Base-by-base conservation (phyloP, 1,140 invertebrate genomes). In the Physella acuta region DNA sequence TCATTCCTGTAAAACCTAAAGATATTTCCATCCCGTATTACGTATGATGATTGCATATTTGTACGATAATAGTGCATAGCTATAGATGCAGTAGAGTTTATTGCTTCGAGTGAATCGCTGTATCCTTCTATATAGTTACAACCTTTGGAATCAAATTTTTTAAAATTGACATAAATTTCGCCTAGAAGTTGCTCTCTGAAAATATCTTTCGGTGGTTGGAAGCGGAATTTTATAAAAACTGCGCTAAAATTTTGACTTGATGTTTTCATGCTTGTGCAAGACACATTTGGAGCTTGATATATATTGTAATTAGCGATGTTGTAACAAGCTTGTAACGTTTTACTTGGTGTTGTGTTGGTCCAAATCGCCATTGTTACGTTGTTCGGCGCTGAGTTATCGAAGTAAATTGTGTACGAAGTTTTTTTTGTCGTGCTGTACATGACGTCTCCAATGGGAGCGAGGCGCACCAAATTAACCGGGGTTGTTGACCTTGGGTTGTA, bases 111-210 rank as follows among this genome's bases (percentile, higher is more conserved):
- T 1, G 34, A 39, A 17, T 26, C 34, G 1, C 4, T 53, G n/a
- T 58, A 56, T 3, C 39, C 26, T 5, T 24, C 37, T 1, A 56
- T 53, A 26, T 28, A 20, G 30, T 20, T 26, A 36, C 53, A 67
- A 20, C 16, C 17, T 24, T 34, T 24, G 26, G 33, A 56, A 1
- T 20, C 1, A 5, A 17, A 2, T 24, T 26, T 56, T 24, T 67
- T 73, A 0, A 73, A 39, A 37, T 79, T 78, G 49, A 75, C 76
- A 24, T 67, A 44, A 3, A 81, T 76, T 60, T 81, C 77, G 20
- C 79, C 79, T 64, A 81, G 78, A n/a, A 78, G 68, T 26, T 78
- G 68, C 11, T 72, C 67, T 31, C 73, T 73, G 61, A 78, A 75
- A 14, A 72, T 5, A 20, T 2, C 58, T 26, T 71, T 71, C 16